Percentiles rank a stretch among this genome's conserved stretches.
These are phyloP conservation scores for Nowickia ferox DNA, from an alignment of 2,888 invertebrate genomes.

Conservation along the genomic window DNA sequence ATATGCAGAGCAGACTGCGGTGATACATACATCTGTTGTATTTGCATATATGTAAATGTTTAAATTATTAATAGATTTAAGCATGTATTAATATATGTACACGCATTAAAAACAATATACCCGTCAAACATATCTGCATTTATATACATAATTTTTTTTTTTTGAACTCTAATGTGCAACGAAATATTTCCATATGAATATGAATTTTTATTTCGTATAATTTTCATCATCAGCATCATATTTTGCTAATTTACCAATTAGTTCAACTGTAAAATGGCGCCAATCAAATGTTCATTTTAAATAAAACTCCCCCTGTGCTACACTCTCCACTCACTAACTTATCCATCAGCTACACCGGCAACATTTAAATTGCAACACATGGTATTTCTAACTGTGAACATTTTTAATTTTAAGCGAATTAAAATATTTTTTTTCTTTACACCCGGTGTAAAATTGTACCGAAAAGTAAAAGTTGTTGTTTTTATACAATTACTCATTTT, in stretches of 20 bases:
- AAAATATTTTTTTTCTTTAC: neutral
- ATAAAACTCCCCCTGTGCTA: neutral
- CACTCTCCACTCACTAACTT: neutral
- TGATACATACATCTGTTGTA: conserved; percentile 67
- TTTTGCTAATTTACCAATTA: conserved; percentile 72
- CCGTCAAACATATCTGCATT: no score
- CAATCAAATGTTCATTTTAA: conserved; percentile 63
- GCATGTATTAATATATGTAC: conserved; percentile 16
- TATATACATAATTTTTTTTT: neutral
- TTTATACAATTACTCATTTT: conserved; percentile 35
- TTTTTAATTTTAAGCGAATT: conserved; percentile 22
- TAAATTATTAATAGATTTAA: conserved; percentile 62
- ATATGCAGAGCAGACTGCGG: conserved; percentile 1
- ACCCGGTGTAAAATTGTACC: conserved; percentile 9
- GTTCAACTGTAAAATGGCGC: conserved; percentile 73
- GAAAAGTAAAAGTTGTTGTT: conserved; percentile 33
- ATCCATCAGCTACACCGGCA: neutral
- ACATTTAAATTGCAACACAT: conserved; percentile 27
- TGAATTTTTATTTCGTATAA: conserved; percentile 28
- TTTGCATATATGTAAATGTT: conserved; percentile 64
- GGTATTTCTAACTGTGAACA: conserved; percentile 16
- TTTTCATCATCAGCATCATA: conserved; percentile 64
- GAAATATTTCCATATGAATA: conserved; percentile 38
- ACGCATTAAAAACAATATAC: conserved; percentile 56
- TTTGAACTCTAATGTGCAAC: conserved; percentile 26